A percentile compares a stretch with the other conserved stretches of the same genome.
phyloP scores from a whole-genome alignment of 1,140 invertebrate genomes.

The Venustaconcha ellipsiformis region DNA sequence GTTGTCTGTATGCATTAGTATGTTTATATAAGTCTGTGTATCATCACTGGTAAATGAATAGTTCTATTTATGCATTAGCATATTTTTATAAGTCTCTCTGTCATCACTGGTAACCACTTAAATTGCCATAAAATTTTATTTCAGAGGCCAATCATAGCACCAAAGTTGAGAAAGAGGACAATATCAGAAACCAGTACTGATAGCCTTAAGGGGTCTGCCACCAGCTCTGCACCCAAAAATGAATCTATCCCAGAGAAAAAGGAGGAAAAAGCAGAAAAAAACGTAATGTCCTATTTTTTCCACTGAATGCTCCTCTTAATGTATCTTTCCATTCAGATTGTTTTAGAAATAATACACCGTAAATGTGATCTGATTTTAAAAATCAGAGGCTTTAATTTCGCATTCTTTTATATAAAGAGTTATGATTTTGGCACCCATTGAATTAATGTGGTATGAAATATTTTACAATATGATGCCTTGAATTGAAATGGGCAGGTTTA shows the following conservation, averaged over 20 bases:
- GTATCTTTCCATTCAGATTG: too few species aligned
- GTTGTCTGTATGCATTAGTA: not conserved
- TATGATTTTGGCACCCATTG: too few species aligned
- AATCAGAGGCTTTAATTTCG: too few species aligned
- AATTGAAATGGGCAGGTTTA: too few species aligned
- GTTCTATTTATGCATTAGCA: not conserved
- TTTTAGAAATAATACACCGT: too few species aligned
- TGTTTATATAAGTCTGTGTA: not conserved
- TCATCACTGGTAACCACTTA: not conserved
- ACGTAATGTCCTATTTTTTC: too few species aligned
- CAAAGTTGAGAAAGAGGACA: slow-evolving; percentile 36
- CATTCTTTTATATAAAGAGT: too few species aligned
- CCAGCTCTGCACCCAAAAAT: slow-evolving; percentile 2
- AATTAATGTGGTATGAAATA: too few species aligned
- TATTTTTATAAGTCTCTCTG: not conserved
- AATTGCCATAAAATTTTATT: not conserved
- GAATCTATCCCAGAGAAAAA: slow-evolving; percentile 1
- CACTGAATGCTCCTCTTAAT: too few species aligned
- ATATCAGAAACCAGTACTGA: slow-evolving; percentile 41
- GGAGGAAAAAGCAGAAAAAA: not conserved
- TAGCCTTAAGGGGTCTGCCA: slow-evolving; percentile 9
- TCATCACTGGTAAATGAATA: too few species aligned
- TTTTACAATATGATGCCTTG: too few species aligned
- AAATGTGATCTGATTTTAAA: too few species aligned
- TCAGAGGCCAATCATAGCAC: slow-evolving; percentile 34